Conservation (phyloP, 2,888 invertebrate genomes). For the Pseudococcus longispinus region DNA sequence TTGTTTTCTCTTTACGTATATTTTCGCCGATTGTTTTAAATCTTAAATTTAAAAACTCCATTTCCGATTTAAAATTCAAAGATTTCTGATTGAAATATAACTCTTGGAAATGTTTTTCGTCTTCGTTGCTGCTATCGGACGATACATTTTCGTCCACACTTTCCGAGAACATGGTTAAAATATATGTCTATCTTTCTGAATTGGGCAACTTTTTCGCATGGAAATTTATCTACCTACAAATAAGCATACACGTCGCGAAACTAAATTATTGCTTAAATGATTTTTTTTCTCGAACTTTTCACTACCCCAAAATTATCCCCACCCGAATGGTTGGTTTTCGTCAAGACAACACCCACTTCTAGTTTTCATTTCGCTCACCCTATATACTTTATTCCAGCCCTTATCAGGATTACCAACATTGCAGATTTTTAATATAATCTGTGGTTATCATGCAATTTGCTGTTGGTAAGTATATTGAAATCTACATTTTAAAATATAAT, state of each 20-base stretch:
- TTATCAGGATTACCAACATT: constrained; percentile 22
- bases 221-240: background rate
- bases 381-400: constrained; percentile 42
- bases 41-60: constrained; percentile 48
- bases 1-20: constrained; percentile 25
- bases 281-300: background rate
- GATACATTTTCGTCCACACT: constrained; percentile 19
- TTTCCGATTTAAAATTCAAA: constrained; percentile 40
- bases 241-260: background rate
- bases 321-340: background rate
- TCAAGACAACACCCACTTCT: constrained; percentile 46
- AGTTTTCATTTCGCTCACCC: constrained; percentile 20
- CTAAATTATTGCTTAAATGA: background rate
- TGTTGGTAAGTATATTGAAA: background rate
- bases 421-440: background rate
- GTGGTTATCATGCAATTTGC: background rate
- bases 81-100: constrained; percentile 47
- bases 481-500: background rate
- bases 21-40: constrained; percentile 49
- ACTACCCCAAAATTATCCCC: constrained; percentile 31
- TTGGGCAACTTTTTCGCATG: background rate
- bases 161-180: constrained; percentile 47
- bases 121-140: constrained; percentile 38
- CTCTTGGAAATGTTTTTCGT: constrained; percentile 35
- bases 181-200: background rate